A percentile compares a stretch with the other conserved stretches of the same genome.
phyloP scores from a whole-genome alignment of 2,888 invertebrate genomes.

The Ariolimax columbianus region DNA sequence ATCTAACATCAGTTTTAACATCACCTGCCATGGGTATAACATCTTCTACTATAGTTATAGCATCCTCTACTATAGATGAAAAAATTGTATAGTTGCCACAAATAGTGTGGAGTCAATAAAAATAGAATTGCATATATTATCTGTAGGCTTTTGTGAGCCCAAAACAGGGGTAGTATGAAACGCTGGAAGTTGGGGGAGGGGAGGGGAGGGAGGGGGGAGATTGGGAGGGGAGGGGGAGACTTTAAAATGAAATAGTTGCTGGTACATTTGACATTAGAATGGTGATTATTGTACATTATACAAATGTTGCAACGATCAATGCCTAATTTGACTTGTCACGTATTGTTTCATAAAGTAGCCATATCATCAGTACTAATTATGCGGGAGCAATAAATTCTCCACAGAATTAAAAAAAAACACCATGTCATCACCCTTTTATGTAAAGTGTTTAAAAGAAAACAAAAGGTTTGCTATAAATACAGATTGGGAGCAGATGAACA shows the following conservation, averaged over 20 bases:
- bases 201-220: background rate
- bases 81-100: conserved; percentile 52
- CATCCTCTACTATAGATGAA: conserved; percentile 35
- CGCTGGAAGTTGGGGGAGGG: conserved; percentile 30
- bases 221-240: background rate
- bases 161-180: conserved; percentile 40
- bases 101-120: conserved; percentile 52
- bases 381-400: conserved; percentile 59
- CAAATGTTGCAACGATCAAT: conserved; percentile 19
- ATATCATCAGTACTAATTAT: conserved; percentile 53
- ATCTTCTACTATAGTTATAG: conserved; percentile 30
- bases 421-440: conserved; percentile 39
- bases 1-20: background rate
- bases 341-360: conserved; percentile 30
- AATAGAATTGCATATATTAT: conserved; percentile 58
- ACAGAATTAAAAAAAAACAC: conserved; percentile 52
- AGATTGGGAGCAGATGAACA: conserved; percentile 36
- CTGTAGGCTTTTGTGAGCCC: conserved; percentile 43
- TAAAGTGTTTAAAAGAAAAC: conserved; percentile 45
- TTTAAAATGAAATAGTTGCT: conserved; percentile 40
- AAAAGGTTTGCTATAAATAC: conserved; percentile 39
- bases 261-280: conserved; percentile 36
- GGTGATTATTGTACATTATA: conserved; percentile 23
- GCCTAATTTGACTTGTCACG: background rate
- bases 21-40: background rate